phyloP scores from a whole-genome alignment of 1,140 invertebrate genomes.

The Polypedilum pembai region DNA sequence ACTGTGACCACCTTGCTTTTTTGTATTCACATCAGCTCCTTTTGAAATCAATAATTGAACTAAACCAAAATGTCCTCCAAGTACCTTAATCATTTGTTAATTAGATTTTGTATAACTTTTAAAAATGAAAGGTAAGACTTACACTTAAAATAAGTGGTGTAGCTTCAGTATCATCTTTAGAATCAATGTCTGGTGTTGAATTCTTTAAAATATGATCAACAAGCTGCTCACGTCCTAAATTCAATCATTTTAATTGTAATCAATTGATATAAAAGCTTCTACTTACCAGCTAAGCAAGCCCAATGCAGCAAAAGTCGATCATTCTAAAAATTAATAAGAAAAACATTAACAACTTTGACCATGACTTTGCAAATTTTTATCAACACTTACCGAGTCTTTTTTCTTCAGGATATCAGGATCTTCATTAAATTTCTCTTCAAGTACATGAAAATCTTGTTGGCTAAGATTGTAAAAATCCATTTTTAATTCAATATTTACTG shows the following conservation, averaged over 20 bases:
- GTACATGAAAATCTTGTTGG: constrained; percentile 16
- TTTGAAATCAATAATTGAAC: not conserved
- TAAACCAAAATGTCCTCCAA: not conserved
- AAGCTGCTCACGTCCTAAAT: not conserved
- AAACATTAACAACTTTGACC: not conserved
- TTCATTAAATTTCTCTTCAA: not conserved
- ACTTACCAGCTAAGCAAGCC: not conserved
- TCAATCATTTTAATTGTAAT: too few species aligned
- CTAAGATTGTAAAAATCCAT: not conserved
- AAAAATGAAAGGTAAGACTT: too few species aligned
- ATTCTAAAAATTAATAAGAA: not conserved
- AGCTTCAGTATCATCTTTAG: not conserved
- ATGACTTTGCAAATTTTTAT: not conserved
- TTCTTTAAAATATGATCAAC: not conserved
- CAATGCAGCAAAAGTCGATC: not conserved
- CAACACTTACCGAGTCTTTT: not conserved
- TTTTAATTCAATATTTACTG: not conserved
- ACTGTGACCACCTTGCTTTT: not conserved
- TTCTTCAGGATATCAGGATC: not conserved
- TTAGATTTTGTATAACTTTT: too few species aligned
- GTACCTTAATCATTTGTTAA: not conserved
- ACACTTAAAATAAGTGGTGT: not conserved
- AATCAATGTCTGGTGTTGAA: not conserved
- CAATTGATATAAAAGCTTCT: too few species aligned
- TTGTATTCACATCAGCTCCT: not conserved